Conservation (phyloP, 1,140 invertebrate genomes). For the Caenorhabditis latens region DNA sequence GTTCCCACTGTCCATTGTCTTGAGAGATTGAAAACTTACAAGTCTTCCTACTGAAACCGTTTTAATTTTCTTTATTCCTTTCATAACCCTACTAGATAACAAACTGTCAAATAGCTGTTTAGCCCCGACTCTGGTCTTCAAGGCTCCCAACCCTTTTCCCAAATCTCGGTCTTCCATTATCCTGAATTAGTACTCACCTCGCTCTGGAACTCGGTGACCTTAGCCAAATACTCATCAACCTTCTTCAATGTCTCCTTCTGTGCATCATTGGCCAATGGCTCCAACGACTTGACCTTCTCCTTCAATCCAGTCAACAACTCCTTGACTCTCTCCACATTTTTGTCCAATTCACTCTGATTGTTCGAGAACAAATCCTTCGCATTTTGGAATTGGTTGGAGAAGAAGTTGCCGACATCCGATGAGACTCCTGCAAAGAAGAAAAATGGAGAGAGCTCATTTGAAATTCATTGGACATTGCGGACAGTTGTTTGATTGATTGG, state of each 20-base stretch:
- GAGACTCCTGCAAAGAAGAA: conserved; percentile 9
- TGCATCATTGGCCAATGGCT: conserved; percentile 64
- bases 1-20: too few relatives aligned
- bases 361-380: conserved; percentile 63
- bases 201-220: conserved; percentile 63
- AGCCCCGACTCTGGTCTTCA: too few relatives aligned
- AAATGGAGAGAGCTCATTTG: background rate
- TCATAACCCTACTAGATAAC: too few relatives aligned
- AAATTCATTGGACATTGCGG: background rate
- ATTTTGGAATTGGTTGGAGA: conserved; percentile 62
- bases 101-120: too few relatives aligned
- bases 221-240: conserved; percentile 62
- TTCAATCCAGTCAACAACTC: conserved; percentile 65
- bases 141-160: too few relatives aligned
- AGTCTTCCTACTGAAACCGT: too few relatives aligned
- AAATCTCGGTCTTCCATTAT: too few relatives aligned
- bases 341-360: conserved; percentile 58
- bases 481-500: conserved; percentile 36
- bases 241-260: conserved; percentile 66
- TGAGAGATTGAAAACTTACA: too few relatives aligned
- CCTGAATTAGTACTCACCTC: conserved; percentile 45
- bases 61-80: too few relatives aligned
- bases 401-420: conserved; percentile 68
- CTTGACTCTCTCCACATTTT: conserved; percentile 65
- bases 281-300: conserved; percentile 63